These are phyloP conservation scores for Falco concolor DNA, from an alignment of 2,797 vertebrate genomes.

Conservation along the genomic window DNA sequence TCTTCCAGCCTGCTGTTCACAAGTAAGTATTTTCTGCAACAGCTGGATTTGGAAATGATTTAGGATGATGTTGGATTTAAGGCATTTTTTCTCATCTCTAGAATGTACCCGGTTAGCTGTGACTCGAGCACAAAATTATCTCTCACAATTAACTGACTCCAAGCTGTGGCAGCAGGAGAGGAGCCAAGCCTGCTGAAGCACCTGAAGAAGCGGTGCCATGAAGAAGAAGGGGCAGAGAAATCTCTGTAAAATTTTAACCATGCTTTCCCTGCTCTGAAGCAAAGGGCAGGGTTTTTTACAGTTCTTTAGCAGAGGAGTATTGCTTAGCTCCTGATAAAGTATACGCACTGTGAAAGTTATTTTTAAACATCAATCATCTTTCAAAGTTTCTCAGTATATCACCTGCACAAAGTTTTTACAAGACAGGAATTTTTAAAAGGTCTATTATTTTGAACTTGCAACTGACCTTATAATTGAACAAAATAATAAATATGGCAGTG, in stretches of 20 bases:
- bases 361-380: background rate
- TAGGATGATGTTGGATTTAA: background rate
- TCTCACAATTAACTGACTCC: background rate
- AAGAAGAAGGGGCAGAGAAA: background rate
- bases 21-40: background rate
- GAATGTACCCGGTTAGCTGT: background rate
- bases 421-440: background rate
- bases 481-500: background rate
- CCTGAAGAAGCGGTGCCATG: background rate
- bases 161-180: background rate
- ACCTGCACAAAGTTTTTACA: background rate
- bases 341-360: background rate
- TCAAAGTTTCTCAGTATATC: background rate
- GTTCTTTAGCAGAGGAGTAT: background rate
- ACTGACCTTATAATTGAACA: background rate
- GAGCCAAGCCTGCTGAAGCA: background rate
- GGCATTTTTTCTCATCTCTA: background rate
- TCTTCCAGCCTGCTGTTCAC: background rate
- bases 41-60: background rate
- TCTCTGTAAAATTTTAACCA: background rate
- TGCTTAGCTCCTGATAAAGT: background rate
- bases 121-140: background rate
- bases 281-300: background rate
- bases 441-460: background rate
- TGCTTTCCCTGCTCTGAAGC: background rate